Evolutionary conservation across 37 sponge, comb jelly and placozoan species (phyloP), one percentile per base, ranked within the genome.

Genomic region (Agelas oroides): DNA sequence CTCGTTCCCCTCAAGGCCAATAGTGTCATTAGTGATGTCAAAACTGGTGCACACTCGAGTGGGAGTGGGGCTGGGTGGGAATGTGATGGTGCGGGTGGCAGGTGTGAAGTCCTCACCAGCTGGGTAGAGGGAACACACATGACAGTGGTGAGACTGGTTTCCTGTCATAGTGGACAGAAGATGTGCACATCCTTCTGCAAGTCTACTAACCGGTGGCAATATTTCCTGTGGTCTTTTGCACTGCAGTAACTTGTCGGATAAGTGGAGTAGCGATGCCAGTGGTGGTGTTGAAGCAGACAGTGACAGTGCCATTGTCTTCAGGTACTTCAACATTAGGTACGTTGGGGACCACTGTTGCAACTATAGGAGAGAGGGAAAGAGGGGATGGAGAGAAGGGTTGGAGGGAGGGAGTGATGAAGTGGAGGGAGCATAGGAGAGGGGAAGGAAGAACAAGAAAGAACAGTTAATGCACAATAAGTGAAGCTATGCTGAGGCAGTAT

Each of bases 1-100:
- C 75, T 63, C 70, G 31, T 73, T 61, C 33, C 31, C 55, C 65
- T 83, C 84, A 1, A 58, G 75, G 3, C 70, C 84, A 15, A 83
- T 73, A 0, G n/a, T 39, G 62, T 83, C 84, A 72, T 83, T 65
- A 13, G 33, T 34, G 21, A 82, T 56, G 30, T 31, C 55, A 56
- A 82, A 25, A 23, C 25, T 35, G 33, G 58, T 70, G 60, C 82
- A 82, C 12, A 24, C 62, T 53, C 1, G 0, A 2, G 33, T 74
- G 19, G 3, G 1, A 16, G 77, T 77, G 61, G 1, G 11, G n/a
- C 54, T 67, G 37, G 68, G 0, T 19, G 31, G 24, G 54, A 79
- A 65, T 35, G 68, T 66, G 17, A 79, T 27, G 34, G 75, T 72
- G 27, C 20, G 32, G 12, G 65, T 63, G 56, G 66, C 32, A 36